Evolutionary conservation across 2,797 vertebrate species (phyloP).

Genomic region (Decapterus maruadsi): DNA sequence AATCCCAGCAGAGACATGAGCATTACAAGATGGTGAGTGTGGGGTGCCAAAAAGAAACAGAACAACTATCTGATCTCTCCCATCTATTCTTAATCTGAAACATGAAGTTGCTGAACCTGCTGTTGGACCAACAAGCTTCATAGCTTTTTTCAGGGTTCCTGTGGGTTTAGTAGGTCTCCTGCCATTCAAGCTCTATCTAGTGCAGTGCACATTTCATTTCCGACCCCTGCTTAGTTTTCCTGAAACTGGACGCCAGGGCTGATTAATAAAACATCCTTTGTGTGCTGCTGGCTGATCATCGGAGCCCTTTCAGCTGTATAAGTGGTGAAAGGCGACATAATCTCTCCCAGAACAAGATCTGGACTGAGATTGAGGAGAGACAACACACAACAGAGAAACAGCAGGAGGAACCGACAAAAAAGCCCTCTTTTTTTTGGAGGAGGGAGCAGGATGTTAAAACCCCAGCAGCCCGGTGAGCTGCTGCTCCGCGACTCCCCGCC

Average conservation of each 20-base stretch:
- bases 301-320: constrained; percentile 81
- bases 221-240: constrained; percentile 78
- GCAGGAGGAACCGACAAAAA: constrained; percentile 21
- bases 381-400: constrained; percentile 36
- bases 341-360: constrained; percentile 81
- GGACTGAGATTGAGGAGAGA: constrained; percentile 83
- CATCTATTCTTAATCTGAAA: neutral
- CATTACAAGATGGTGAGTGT: constrained; percentile 37
- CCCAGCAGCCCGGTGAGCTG: constrained; percentile 57
- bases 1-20: constrained; percentile 44
- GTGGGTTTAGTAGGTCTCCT: constrained; percentile 25
- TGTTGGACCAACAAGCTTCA: neutral
- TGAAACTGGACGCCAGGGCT: constrained; percentile 80
- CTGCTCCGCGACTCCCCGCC: constrained; percentile 52
- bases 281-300: constrained; percentile 78
- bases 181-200: constrained; percentile 34
- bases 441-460: constrained; percentile 72
- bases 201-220: constrained; percentile 76
- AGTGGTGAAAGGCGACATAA: constrained; percentile 88
- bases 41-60: constrained; percentile 21
- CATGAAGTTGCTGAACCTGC: neutral
- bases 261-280: constrained; percentile 86
- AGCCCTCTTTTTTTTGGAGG: too few species aligned
- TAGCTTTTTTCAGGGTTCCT: constrained; percentile 4
- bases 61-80: constrained; percentile 1